These are phyloP conservation scores for Euthynnus affinis DNA, from an alignment of 2,797 vertebrate genomes.

Conservation along the genomic window DNA sequence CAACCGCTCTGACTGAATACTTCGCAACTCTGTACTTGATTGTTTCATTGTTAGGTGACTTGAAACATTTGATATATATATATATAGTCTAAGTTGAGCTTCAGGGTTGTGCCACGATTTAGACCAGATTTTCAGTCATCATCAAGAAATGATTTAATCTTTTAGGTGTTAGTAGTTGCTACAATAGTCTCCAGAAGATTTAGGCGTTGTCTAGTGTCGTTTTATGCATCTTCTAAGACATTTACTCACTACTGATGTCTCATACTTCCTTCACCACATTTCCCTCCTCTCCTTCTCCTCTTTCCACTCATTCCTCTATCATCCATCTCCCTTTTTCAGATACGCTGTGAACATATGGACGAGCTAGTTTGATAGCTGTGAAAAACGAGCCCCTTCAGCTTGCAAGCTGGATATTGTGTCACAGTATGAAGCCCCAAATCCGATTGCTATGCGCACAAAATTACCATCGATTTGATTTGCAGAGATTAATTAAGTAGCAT, in stretches of 20 bases:
- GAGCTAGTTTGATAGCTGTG: slow-evolving; percentile 58
- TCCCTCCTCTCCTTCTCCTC: not conserved
- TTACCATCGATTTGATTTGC: slow-evolving; percentile 82
- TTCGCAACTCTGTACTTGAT: not conserved
- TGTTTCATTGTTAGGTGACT: not conserved
- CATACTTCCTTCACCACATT: not conserved
- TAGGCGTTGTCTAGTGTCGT: not conserved
- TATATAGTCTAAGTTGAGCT: not conserved
- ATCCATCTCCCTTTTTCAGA: slow-evolving; percentile 31
- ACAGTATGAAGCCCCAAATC: slow-evolving; percentile 62
- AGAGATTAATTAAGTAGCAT: slow-evolving; percentile 84
- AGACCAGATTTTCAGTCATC: not conserved
- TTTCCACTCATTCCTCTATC: not conserved
- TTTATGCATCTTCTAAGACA: not conserved
- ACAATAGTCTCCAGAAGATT: not conserved
- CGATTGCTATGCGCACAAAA: slow-evolving; percentile 72
- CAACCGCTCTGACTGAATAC: not conserved
- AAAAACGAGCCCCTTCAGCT: slow-evolving; percentile 59
- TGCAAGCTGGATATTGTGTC: slow-evolving; percentile 52
- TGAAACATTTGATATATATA: not conserved
- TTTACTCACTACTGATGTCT: not conserved
- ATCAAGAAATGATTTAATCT: slow-evolving; percentile 3
- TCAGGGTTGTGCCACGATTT: not conserved
- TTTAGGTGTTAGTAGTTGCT: slow-evolving; percentile 21
- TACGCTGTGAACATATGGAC: slow-evolving; percentile 40